These are phyloP conservation scores for Chlamydotis undulata DNA, from an alignment of 2,113 vertebrate species.

Conservation along the genomic window DNA sequence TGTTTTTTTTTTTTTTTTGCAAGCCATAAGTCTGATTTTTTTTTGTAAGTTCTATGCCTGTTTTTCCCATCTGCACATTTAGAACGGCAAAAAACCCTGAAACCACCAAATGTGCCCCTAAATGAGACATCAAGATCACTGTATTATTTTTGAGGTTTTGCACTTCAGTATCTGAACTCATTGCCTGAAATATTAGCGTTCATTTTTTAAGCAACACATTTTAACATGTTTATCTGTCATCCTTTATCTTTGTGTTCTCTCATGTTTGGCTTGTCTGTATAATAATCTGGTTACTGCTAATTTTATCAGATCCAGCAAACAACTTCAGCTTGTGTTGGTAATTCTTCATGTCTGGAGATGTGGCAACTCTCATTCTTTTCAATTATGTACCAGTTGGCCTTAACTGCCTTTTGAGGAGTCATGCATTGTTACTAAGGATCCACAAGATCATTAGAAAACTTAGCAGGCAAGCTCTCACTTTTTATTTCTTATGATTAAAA, in stretches of 20 bases:
- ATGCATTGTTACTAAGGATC: not conserved
- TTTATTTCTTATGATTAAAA: conserved; percentile 44
- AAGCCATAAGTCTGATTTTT: not conserved
- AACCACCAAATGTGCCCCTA: not conserved
- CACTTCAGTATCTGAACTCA: not conserved
- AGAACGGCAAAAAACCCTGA: not conserved
- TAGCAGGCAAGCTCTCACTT: conserved; percentile 30
- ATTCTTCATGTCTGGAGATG: conserved; percentile 30
- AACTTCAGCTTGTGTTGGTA: not conserved
- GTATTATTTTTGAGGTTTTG: not conserved
- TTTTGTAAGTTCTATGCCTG: not conserved
- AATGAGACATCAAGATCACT: conserved; percentile 43
- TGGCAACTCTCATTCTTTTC: conserved; percentile 37
- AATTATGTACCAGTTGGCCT: conserved; percentile 33
- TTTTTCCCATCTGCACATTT: not conserved
- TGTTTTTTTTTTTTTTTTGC: not conserved
- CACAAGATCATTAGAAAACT: conserved; percentile 22
- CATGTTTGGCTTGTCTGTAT: conserved; percentile 33
- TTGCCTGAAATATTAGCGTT: conserved; percentile 20
- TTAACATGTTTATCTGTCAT: conserved; percentile 1
- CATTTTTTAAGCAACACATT: conserved; percentile 24
- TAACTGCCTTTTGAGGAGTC: conserved; percentile 16
- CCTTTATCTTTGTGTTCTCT: conserved; percentile 35
- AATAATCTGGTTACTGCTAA: conserved; percentile 39
- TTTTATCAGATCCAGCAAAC: conserved; percentile 57